These are phyloP conservation scores for Athetis lepigone DNA, from an alignment of 2,888 invertebrate genomes.

Conservation along the genomic window DNA sequence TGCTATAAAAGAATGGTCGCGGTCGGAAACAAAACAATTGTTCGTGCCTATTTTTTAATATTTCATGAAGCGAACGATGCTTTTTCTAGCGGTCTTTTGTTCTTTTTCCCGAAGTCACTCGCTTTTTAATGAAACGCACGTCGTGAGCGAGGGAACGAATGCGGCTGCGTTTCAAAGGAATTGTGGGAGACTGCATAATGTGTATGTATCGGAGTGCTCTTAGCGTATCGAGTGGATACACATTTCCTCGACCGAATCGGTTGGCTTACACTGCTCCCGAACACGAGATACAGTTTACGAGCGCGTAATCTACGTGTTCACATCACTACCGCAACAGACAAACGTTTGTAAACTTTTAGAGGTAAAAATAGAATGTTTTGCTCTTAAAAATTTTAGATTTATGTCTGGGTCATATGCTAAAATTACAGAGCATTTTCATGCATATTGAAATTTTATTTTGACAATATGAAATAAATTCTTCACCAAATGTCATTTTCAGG, in stretches of 20 bases:
- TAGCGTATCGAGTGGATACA: conserved; percentile 62
- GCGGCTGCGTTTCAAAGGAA: conserved; percentile 68
- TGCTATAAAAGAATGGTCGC: conserved; percentile 50
- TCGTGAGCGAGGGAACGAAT: conserved; percentile 54
- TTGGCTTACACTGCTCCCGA: conserved; percentile 33
- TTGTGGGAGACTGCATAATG: conserved; percentile 62
- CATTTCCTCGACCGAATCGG: conserved; percentile 34
- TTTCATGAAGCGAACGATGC: conserved; percentile 62
- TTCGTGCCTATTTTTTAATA: conserved; percentile 65
- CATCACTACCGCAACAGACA: conserved; percentile 53
- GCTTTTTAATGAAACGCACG: conserved; percentile 72
- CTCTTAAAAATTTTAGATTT: conserved; percentile 31
- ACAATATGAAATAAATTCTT: conserved; percentile 36
- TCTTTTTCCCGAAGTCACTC: conserved; percentile 64
- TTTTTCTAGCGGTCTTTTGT: conserved; percentile 65
- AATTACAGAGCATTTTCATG: conserved; percentile 11
- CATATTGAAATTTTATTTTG: conserved; percentile 9
- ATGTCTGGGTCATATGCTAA: conserved; percentile 16
- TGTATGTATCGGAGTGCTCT: conserved; percentile 54
- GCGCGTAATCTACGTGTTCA: conserved; percentile 18
- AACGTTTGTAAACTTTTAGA: conserved; percentile 53
- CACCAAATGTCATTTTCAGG: conserved; percentile 18
- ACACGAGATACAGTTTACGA: conserved; percentile 50
- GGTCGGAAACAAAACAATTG: conserved; percentile 61
- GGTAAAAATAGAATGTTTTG: conserved; percentile 62